Evolutionary conservation across 2,113 vertebrate genomes (phyloP).

Genomic region (Pungitius pungitius): DNA sequence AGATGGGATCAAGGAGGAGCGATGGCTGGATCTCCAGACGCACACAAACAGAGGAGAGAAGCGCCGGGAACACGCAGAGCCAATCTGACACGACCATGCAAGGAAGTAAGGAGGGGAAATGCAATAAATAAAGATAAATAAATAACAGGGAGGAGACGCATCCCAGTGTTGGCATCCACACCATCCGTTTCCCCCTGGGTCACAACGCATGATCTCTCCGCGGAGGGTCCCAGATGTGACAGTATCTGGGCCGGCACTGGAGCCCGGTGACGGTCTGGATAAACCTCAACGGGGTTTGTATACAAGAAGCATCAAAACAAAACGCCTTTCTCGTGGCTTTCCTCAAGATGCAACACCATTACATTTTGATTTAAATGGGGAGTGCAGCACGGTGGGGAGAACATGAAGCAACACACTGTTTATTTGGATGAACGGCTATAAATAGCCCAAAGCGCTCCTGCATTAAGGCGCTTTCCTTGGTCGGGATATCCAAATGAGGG

Average conservation of each 20-base stretch:
- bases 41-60: slow-evolving; percentile 46
- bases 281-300: slow-evolving; percentile 59
- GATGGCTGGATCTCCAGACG: slow-evolving; percentile 58
- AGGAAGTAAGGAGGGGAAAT: slow-evolving; percentile 2
- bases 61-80: slow-evolving; percentile 22
- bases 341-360: slow-evolving; percentile 32
- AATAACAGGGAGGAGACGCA: slow-evolving; percentile 32
- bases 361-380: slow-evolving; percentile 33
- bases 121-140: slow-evolving; percentile 33
- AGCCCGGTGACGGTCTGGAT: slow-evolving; percentile 56
- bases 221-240: slow-evolving; percentile 64
- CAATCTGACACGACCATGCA: slow-evolving; percentile 57
- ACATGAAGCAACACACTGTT: not conserved
- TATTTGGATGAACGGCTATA: not conserved
- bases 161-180: slow-evolving; percentile 43
- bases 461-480: not conserved
- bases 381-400: slow-evolving; percentile 24
- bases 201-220: slow-evolving; percentile 63
- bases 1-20: slow-evolving; percentile 75
- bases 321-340: slow-evolving; percentile 27
- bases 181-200: slow-evolving; percentile 54
- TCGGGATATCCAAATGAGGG: not conserved
- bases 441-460: not conserved
- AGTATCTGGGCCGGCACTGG: slow-evolving; percentile 57
- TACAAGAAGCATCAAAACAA: slow-evolving; percentile 52